phyloP scores from a whole-genome alignment of 2,888 invertebrate species.

The Abrostola tripartita region DNA sequence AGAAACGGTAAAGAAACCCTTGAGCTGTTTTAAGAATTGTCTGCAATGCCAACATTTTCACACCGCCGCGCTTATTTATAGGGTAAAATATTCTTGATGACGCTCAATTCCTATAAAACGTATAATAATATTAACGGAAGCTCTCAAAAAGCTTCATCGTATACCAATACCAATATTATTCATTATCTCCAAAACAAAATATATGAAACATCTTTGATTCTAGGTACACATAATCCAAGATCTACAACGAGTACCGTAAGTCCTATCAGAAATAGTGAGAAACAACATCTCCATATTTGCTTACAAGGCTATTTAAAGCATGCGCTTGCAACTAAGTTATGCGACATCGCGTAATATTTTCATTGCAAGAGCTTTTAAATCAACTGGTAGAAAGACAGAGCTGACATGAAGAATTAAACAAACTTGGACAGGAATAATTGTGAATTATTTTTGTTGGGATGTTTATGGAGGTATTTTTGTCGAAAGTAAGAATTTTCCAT shows the following conservation, averaged over 20 bases:
- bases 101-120: too few species aligned
- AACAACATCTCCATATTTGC: slow-evolving; percentile 52
- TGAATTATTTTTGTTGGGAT: slow-evolving; percentile 28
- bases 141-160: too few species aligned
- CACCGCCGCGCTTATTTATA: too few species aligned
- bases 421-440: slow-evolving; percentile 38
- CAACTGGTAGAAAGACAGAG: slow-evolving; percentile 44
- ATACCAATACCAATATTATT: too few species aligned
- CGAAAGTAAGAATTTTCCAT: not conserved
- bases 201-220: not conserved
- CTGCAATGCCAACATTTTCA: too few species aligned
- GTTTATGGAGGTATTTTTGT: not conserved
- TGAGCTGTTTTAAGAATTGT: too few species aligned
- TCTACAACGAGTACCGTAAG: slow-evolving; percentile 1
- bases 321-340: slow-evolving; percentile 52
- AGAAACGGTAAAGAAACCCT: not conserved
- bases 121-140: too few species aligned
- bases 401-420: slow-evolving; percentile 50
- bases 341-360: slow-evolving; percentile 60
- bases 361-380: slow-evolving; percentile 59
- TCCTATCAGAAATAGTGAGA: slow-evolving; percentile 35
- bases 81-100: too few species aligned
- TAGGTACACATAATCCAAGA: slow-evolving; percentile 2
- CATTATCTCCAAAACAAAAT: not conserved
- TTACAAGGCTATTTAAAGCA: slow-evolving; percentile 48